Evolutionary conservation across 2,113 vertebrate genomes (phyloP).

Genomic region (Sciurus niger): DNA sequence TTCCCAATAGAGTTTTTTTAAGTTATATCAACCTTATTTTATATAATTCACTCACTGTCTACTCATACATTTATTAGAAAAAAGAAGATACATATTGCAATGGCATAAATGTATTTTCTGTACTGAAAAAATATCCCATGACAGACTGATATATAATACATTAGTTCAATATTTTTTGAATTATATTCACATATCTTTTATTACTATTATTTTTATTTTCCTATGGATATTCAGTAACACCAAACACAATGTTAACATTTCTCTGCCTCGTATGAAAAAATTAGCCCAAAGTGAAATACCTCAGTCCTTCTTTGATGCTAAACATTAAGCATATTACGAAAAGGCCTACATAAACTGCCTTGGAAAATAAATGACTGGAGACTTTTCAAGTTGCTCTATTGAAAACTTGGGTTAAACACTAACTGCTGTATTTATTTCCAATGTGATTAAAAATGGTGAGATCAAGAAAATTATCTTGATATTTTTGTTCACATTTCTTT

Average conservation of each 20-base stretch:
- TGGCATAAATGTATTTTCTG: background rate
- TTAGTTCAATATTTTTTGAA: slow-evolving; percentile 48
- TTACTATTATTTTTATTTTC: slow-evolving; percentile 10
- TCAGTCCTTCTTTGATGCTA: slow-evolving; percentile 77
- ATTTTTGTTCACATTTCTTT: background rate
- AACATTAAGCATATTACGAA: slow-evolving; percentile 76
- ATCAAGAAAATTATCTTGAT: slow-evolving; percentile 3
- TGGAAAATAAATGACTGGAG: slow-evolving; percentile 79
- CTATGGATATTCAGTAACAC: slow-evolving; percentile 51
- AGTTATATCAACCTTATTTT: background rate
- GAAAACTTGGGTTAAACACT: slow-evolving; percentile 85
- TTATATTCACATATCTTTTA: background rate
- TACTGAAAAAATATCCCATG: slow-evolving; percentile 39
- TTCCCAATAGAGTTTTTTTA: background rate
- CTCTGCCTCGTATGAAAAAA: slow-evolving; percentile 66
- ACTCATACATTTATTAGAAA: background rate
- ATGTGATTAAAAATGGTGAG: slow-evolving; percentile 64
- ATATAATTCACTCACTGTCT: background rate
- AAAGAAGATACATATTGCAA: background rate
- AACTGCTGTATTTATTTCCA: slow-evolving; percentile 78
- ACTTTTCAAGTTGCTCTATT: slow-evolving; percentile 78
- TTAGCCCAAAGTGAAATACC: slow-evolving; percentile 66
- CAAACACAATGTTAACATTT: background rate
- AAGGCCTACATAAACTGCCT: slow-evolving; percentile 75
- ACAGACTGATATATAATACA: slow-evolving; percentile 23